Evolutionary conservation across 2,888 invertebrate species (phyloP).

Genomic region (Hedychridium roseum): DNA sequence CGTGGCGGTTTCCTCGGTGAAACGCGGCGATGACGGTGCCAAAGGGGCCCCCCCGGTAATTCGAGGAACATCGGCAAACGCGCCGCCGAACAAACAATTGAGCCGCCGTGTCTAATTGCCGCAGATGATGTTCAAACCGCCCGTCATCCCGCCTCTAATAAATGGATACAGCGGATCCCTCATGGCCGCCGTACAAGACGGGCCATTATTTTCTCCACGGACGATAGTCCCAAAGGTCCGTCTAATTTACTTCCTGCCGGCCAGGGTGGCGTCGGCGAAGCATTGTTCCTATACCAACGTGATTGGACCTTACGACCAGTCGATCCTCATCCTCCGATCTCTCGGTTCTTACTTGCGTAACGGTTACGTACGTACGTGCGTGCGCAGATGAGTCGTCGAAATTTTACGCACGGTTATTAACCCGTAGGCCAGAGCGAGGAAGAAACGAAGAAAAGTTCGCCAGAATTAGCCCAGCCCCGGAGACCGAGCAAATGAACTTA

Average conservation of each 20-base stretch:
- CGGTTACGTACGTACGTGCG: no score
- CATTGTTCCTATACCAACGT: no score
- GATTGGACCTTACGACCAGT: no score
- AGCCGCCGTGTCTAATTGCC: constrained; percentile 44
- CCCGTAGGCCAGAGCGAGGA: no score
- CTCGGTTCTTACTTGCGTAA: no score
- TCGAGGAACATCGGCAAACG: constrained; percentile 35
- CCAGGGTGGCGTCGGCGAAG: constrained; percentile 13
- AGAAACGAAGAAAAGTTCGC: no score
- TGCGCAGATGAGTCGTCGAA: no score
- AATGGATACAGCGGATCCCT: constrained; percentile 37
- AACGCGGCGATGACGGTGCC: constrained; percentile 7
- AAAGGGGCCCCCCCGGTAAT: constrained; percentile 35
- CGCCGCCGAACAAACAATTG: constrained; percentile 53
- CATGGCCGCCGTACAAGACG: constrained; percentile 28
- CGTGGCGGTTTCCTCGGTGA: constrained; percentile 9
- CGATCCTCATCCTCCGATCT: no score
- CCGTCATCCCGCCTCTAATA: constrained; percentile 37
- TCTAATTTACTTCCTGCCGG: constrained; percentile 37
- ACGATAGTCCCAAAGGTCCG: constrained; percentile 32
- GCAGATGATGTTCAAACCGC: constrained; percentile 44
- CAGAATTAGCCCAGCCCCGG: no score
- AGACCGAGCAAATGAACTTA: no score
- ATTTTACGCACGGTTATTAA: no score
- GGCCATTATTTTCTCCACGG: constrained; percentile 31